phyloP scores from a whole-genome alignment of 2,797 vertebrate species.

The Spinibarbus caldwelli region DNA sequence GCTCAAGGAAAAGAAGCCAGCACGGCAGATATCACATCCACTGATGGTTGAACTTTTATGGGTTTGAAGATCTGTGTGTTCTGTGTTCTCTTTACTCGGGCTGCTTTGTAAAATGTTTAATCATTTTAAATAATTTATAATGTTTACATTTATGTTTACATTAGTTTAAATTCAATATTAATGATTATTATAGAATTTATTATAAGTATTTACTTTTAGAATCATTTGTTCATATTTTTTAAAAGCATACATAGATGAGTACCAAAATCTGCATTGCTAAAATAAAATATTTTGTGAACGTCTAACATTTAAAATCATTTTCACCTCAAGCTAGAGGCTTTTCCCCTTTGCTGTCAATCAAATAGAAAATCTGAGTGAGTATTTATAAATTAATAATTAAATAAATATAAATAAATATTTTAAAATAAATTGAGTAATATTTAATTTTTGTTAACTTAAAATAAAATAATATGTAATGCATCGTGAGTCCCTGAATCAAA shows the following conservation, averaged over 20 bases:
- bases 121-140: neutral
- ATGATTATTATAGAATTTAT: neutral
- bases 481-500: neutral
- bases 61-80: neutral
- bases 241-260: no score
- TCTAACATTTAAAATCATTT: neutral
- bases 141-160: constrained; percentile 15
- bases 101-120: neutral
- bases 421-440: neutral
- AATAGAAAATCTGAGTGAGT: neutral
- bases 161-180: neutral
- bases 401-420: neutral
- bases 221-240: neutral
- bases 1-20: constrained; percentile 12
- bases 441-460: neutral
- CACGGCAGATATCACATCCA: neutral
- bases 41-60: neutral
- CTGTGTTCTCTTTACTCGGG: neutral
- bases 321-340: neutral
- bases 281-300: no score
- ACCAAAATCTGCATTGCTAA: no score
- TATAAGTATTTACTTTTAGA: neutral
- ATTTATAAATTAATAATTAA: neutral
- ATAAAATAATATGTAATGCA: no score
- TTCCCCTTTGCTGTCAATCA: neutral